Base-by-base conservation (phyloP, 2,113 vertebrate species). In the Mus musculus region DNA sequence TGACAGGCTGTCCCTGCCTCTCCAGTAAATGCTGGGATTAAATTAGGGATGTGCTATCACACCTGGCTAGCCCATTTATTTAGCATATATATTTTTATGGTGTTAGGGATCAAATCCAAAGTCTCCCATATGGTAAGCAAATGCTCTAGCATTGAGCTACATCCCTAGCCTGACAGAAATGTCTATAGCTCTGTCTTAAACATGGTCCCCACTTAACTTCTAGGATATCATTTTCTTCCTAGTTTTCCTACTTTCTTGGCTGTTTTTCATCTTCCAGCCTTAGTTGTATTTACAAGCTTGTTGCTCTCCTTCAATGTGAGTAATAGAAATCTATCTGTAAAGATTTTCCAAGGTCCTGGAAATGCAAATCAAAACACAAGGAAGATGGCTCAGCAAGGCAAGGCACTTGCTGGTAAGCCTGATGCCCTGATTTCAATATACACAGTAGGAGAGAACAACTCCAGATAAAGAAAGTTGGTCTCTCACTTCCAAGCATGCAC, bases 281-380 rank as follows among this genome's bases (percentile, higher is more conserved):
- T 88, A 67, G 82, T 52, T 86, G 39, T 11, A 61, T 86, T 89
- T 30, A 91, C 8, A 75, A 52, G 2, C n/a, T 33, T 77, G 42
- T 49, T 16, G 42, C 75, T 71, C 42, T 95, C 39, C 22, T 75
- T 85, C 26, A 73, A 46, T 69, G 7, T 84, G 4, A 96, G 87
- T 90, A 80, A 76, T 90, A 91, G 75, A 82, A 77, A 69, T 42
- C 61, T 20, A 56, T 56, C 61, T 71, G 13, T 46, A 69, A 24
- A 59, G 46, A 65, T 76, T 76, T 93, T 54, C 84, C 71, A 77
- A 54, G 46, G 36, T 67, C 59, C 65, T 89, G 14, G 20, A 91
- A 92, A 67, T 49, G 24, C 65, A 93, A 78, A 91, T 78, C 19
- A 78, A 93, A 93, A 96, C 52, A 86, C 59, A 89, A 67, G 56